Percentiles rank a stretch among this genome's conserved stretches.
Conservation (phyloP, 2,113 vertebrate genomes). For the Cinclus cinclus region DNA sequence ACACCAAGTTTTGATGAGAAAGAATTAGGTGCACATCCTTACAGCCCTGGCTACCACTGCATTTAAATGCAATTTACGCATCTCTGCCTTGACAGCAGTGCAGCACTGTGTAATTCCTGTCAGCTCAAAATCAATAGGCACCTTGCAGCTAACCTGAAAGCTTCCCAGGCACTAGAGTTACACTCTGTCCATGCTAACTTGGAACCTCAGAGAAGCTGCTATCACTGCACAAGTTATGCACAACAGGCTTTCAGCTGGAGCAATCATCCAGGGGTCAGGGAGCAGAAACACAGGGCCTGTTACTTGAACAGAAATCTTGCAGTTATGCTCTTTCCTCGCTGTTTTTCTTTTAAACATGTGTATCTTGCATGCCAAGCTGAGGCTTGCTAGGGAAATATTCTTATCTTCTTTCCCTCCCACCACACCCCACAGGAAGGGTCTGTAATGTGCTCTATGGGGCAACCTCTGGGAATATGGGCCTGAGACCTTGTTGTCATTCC, state of each 20-base stretch:
- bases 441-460: not conserved
- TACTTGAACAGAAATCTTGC: not conserved
- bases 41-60: not conserved
- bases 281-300: not conserved
- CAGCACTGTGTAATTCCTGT: not conserved
- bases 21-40: not conserved
- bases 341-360: not conserved
- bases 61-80: not conserved
- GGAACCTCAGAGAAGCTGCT: not conserved
- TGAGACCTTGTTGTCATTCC: not conserved
- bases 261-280: not conserved
- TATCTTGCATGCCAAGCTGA: not conserved
- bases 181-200: not conserved
- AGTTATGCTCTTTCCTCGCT: not conserved
- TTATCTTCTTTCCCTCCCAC: not conserved
- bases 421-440: not conserved
- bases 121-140: conserved; percentile 5
- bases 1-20: not conserved
- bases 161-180: not conserved
- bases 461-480: not conserved
- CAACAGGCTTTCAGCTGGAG: not conserved
- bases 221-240: not conserved
- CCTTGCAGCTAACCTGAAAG: not conserved
- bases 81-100: not conserved
- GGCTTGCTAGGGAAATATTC: not conserved